Base-by-base conservation (phyloP, 1,140 invertebrate species). In the Rhyzopertha dominica region DNA sequence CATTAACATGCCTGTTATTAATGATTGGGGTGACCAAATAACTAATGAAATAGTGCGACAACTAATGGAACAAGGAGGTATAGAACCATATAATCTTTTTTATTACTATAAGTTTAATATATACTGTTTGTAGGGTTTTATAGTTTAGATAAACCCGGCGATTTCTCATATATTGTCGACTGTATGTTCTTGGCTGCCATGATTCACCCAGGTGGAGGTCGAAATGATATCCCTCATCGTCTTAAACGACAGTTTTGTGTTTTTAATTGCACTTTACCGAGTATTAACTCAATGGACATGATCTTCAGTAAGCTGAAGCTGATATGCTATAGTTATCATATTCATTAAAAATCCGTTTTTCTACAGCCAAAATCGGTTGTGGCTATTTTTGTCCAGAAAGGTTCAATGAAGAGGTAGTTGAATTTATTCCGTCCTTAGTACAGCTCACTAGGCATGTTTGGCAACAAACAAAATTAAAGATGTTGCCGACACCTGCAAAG, bases 21-120 rank as follows among this genome's bases (percentile, higher is more conserved):
- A 94, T 59, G 86, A 87, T 57, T 94, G 90, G 90, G 87, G 88
- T n/a, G 89, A 93, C 72, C 90, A 93, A 73, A 76, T 86, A 14
- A 90, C 87, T 3, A 93, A 93, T 68, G 90, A 94, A 73, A 85
- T 93, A 50, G 86, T 92, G 0, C 72, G 90, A 16, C 89, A 93
- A 73, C 72, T 90, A 59, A 89, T 93, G 78, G 90, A 93, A 67
- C 79, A 78, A 49, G 74, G 76, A 35, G 88, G 89, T 16, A 30
- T 4, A n/a, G n/a, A 1, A 7, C 16, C 30, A 14, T 30, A 41
- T 22, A 3, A 29, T 30, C 30, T 13, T 18, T 26, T 4, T 8
- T 9, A 19, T 22, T 14, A 20, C 5, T n/a, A n/a, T n/a, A n/a
- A n/a, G 12, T 43, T 31, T 19, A 28, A 29, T 5, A 25, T 14